These are phyloP conservation scores for Tenthredo notha DNA, from an alignment of 2,888 invertebrate genomes.

Conservation along the genomic window DNA sequence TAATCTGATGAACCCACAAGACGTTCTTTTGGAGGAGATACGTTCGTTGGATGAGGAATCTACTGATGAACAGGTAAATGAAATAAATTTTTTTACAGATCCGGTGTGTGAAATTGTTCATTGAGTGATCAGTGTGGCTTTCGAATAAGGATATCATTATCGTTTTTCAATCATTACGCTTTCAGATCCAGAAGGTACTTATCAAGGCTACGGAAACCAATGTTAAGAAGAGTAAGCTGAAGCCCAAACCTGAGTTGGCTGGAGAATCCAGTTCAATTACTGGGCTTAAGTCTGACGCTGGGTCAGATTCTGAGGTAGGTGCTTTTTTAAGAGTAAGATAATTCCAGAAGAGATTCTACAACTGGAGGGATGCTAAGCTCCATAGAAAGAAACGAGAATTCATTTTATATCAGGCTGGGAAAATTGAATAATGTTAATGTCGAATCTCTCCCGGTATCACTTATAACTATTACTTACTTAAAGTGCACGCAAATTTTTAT, in stretches of 20 bases:
- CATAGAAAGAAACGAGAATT: not conserved
- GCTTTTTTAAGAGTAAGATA: not conserved
- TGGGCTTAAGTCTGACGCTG: not conserved
- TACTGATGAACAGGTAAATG: slow-evolving; percentile 64
- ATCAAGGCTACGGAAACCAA: slow-evolving; percentile 70
- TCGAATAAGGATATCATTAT: not conserved
- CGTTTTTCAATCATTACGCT: not conserved
- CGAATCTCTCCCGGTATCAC: not conserved
- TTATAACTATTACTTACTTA: not conserved
- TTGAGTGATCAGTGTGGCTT: not conserved
- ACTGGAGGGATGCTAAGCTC: not conserved
- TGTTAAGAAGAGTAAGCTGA: slow-evolving; percentile 54
- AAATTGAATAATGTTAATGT: not conserved
- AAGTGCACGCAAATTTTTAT: not conserved
- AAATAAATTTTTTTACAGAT: slow-evolving; percentile 21
- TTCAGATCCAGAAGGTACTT: slow-evolving; percentile 70
- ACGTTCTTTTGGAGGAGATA: slow-evolving; percentile 70
- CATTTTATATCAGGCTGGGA: not conserved
- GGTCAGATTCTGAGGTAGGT: slow-evolving; percentile 1
- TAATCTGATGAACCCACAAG: slow-evolving; percentile 64
- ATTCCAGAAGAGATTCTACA: not conserved
- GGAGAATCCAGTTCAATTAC: not conserved
- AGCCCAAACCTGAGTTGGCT: not conserved
- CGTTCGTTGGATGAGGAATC: slow-evolving; percentile 68
- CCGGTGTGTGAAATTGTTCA: slow-evolving; percentile 5